A percentile compares a stretch with the other conserved stretches of the same genome.
phyloP scores from a whole-genome alignment of 2,113 vertebrate genomes.

The Crotophaga sulcirostris region DNA sequence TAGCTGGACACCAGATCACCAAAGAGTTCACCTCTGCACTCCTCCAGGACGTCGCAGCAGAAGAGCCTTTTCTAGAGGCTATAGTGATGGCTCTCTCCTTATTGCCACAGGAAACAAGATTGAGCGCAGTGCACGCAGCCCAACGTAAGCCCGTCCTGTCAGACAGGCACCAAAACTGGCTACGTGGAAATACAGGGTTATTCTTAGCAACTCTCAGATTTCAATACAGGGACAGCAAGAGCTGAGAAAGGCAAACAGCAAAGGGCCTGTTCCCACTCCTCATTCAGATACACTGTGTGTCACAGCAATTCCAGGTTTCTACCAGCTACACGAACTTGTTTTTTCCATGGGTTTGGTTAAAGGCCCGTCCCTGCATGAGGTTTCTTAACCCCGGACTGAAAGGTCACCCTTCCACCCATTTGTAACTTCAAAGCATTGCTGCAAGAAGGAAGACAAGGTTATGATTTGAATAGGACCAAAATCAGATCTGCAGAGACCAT shows the following conservation, averaged over 20 bases:
- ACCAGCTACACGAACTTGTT: background rate
- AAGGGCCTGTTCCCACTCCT: slow-evolving; percentile 21
- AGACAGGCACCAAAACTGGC: slow-evolving; percentile 63
- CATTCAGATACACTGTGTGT: background rate
- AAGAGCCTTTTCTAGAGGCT: slow-evolving; percentile 8
- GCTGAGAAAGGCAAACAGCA: slow-evolving; percentile 44
- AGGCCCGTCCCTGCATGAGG: background rate
- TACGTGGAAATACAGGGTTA: slow-evolving; percentile 63
- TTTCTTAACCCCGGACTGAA: background rate
- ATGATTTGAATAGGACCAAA: background rate
- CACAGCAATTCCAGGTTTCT: background rate
- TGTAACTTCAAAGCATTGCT: background rate
- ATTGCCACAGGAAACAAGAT: slow-evolving; percentile 31
- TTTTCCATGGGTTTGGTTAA: background rate
- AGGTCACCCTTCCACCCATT: background rate
- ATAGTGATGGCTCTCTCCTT: slow-evolving; percentile 15
- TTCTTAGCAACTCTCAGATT: slow-evolving; percentile 82
- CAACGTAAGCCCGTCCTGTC: slow-evolving; percentile 33
- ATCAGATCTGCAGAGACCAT: background rate
- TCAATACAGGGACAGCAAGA: slow-evolving; percentile 70
- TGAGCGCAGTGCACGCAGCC: background rate
- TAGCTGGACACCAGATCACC: background rate
- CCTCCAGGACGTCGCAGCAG: background rate
- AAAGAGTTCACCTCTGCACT: background rate
- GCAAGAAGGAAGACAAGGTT: background rate